A percentile compares a stretch with the other conserved stretches of the same genome.
These are phyloP conservation scores for Auanema freiburgensis DNA, from an alignment of 2,888 invertebrate species.

Conservation along the genomic window DNA sequence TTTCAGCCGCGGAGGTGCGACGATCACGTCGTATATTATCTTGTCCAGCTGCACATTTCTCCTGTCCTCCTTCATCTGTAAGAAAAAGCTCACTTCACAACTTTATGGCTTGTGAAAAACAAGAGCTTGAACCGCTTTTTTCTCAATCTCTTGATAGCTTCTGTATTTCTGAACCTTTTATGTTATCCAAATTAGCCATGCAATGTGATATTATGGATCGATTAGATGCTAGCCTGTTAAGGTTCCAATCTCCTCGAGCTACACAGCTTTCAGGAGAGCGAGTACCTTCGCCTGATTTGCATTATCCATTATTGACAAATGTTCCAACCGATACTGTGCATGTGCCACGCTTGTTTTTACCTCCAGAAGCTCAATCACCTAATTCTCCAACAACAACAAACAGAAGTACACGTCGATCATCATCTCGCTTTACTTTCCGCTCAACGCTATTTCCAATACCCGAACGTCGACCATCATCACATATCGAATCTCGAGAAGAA, in stretches of 20 bases:
- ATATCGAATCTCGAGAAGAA: slow-evolving; percentile 12
- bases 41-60: slow-evolving; percentile 34
- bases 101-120: slow-evolving; percentile 14
- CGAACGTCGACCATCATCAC: slow-evolving; percentile 11
- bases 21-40: slow-evolving; percentile 40
- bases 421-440: slow-evolving; percentile 26
- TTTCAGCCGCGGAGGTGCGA: slow-evolving; percentile 44
- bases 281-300: slow-evolving; percentile 16
- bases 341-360: slow-evolving; percentile 16
- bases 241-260: slow-evolving; percentile 24
- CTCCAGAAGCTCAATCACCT: slow-evolving; percentile 2
- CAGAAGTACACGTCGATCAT: slow-evolving; percentile 14
- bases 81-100: slow-evolving; percentile 19
- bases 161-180: slow-evolving; percentile 52
- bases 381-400: slow-evolving; percentile 6
- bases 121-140: slow-evolving; percentile 28
- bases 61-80: slow-evolving; percentile 24
- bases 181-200: slow-evolving; percentile 58
- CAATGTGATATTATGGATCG: slow-evolving; percentile 50
- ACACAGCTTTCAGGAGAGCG: slow-evolving; percentile 26
- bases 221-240: slow-evolving; percentile 26
- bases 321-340: slow-evolving; percentile 15
- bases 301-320: slow-evolving; percentile 20
- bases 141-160: slow-evolving; percentile 37
- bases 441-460: slow-evolving; percentile 26